A percentile compares a stretch with the other conserved stretches of the same genome.
phyloP scores from a whole-genome alignment of 2,797 vertebrate species.

The Semaprochilodus insignis region DNA sequence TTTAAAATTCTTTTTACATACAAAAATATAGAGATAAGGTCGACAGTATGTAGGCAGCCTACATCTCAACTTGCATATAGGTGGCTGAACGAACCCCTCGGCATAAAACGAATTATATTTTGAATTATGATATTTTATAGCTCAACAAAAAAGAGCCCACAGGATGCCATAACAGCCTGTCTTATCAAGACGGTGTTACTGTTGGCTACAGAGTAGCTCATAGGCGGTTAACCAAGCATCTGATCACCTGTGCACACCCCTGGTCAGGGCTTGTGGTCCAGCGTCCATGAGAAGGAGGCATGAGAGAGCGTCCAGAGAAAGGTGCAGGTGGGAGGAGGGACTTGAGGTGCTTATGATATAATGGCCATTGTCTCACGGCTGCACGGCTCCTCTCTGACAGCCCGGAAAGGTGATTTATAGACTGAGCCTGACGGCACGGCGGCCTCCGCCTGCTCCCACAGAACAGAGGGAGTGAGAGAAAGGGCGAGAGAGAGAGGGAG shows the following conservation, averaged over 20 bases:
- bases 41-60: too few species aligned
- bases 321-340: slow-evolving; percentile 48
- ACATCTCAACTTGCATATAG: too few species aligned
- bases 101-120: too few species aligned
- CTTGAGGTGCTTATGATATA: slow-evolving; percentile 75
- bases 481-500: slow-evolving; percentile 18
- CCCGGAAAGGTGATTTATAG: slow-evolving; percentile 79
- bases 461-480: slow-evolving; percentile 54
- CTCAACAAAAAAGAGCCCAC: too few species aligned
- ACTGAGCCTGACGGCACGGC: slow-evolving; percentile 69
- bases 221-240: not conserved
- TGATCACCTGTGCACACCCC: not conserved
- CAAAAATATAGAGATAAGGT: too few species aligned
- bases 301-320: not conserved
- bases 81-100: too few species aligned
- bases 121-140: too few species aligned
- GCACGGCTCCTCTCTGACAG: slow-evolving; percentile 73
- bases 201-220: too few species aligned
- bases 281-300: not conserved
- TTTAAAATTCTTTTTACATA: too few species aligned
- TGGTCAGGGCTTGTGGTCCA: not conserved
- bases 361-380: slow-evolving; percentile 80
- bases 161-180: too few species aligned
- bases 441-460: slow-evolving; percentile 63
- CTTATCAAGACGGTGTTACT: too few species aligned